A percentile compares a stretch with the other conserved stretches of the same genome.
phyloP scores from a whole-genome alignment of 1,140 invertebrate species.

The Acromyrmex echinatior region DNA sequence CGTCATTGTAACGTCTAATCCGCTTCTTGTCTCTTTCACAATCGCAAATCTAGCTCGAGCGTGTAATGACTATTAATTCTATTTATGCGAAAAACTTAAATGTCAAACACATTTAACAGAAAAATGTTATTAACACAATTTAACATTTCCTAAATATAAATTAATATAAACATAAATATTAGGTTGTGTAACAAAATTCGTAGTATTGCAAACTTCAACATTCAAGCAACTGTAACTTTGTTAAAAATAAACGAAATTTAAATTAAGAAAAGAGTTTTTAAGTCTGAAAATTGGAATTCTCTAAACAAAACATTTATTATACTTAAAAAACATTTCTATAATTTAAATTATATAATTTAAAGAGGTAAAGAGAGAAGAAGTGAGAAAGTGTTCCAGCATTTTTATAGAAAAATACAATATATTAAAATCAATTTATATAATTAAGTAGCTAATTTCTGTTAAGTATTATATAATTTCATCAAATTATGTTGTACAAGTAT shows the following conservation, averaged over 20 bases:
- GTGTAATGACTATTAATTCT: conserved; percentile 5
- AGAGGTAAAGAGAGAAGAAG: not conserved
- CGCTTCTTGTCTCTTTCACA: conserved; percentile 8
- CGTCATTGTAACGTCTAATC: not conserved
- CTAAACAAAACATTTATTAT: not conserved
- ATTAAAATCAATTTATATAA: not conserved
- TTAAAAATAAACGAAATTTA: too few relatives aligned
- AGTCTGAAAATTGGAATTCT: not conserved
- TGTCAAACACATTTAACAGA: not conserved
- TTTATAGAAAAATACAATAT: not conserved
- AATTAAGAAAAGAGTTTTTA: too few relatives aligned
- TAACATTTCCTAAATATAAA: not conserved
- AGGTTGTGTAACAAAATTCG: too few relatives aligned
- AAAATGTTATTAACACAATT: not conserved
- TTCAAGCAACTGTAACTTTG: too few relatives aligned
- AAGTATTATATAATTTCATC: not conserved
- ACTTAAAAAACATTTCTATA: not conserved
- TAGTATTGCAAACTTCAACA: too few relatives aligned
- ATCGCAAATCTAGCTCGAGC: not conserved
- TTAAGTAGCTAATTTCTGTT: not conserved
- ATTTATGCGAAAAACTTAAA: not conserved
- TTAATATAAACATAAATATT: not conserved
- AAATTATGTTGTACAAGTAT: not conserved
- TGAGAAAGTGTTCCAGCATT: not conserved
- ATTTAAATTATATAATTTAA: conserved; percentile 7